Base-by-base conservation (phyloP, 2,113 vertebrate genomes). In the Takifugu flavidus region DNA sequence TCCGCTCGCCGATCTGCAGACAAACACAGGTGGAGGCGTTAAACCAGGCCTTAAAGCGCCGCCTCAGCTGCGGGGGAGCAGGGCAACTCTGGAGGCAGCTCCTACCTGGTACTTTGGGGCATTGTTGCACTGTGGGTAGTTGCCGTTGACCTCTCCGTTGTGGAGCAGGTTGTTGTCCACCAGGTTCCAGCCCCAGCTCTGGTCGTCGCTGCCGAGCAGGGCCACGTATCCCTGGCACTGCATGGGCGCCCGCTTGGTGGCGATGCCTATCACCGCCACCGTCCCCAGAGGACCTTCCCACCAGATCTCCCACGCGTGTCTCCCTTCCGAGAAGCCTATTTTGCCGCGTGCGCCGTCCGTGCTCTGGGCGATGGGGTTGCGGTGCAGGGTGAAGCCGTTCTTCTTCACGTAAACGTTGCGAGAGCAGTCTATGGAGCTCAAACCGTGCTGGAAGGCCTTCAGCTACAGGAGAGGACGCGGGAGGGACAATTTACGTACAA, bases 111-210 rank as follows among this genome's bases (percentile, higher is more conserved):
- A 99, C 65, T 98, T 98, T 42, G 97, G 97, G 1, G 97, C 96
- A 4, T 98, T 98, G 91, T 99, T 99, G 87, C 97, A 99, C 65
- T 99, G 97, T 0, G 97, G 97, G 77, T 98, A 99, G 52, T 95
- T 99, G 62, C 97, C 97, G 14, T 94, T 98, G 76, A 98, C 95
- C 84, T 99, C 96, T 14, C 97, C 97, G 0, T 98, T 98, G 75
- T 99, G 97, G 51, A 98, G 93, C 61, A 98, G 89, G 79, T 98
- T 98, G 91, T 99, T 99, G 91, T 99, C 97, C 72, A 99, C 97
- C 76, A 99, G 92, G 89, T 99, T 99, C 97, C 97, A 99, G 77
- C 97, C 97, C 97, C 97, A 99, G 82, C 97, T 99, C 90, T 99
- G 96, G 89, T 98, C 96, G 1, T 99, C 96, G 1, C 95, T 97